Conservation (phyloP, 2,113 vertebrate genomes). For the Plecturocebus donacophilus region DNA sequence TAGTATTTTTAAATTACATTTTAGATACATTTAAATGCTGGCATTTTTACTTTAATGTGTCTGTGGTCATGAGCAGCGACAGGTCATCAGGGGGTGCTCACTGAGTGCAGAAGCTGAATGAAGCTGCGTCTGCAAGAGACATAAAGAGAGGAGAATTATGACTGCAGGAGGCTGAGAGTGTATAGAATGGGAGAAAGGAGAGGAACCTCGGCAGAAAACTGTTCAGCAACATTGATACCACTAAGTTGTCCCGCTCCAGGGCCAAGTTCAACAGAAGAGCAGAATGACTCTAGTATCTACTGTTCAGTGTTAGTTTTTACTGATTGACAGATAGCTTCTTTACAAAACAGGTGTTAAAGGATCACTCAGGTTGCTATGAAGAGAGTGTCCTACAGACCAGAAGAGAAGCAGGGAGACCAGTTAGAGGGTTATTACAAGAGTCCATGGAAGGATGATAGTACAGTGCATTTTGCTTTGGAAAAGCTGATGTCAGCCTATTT, state of each 20-base stretch:
- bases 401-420: neutral
- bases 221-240: neutral
- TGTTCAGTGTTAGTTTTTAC: neutral
- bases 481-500: neutral
- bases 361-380: neutral
- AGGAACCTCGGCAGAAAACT: neutral
- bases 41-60: neutral
- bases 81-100: neutral
- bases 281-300: neutral
- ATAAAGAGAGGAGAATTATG: neutral
- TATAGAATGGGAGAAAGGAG: neutral
- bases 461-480: neutral
- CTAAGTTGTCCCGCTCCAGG: neutral
- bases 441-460: neutral
- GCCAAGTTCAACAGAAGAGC: neutral
- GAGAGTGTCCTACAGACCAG: neutral
- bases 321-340: neutral
- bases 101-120: neutral
- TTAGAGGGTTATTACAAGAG: too few relatives aligned
- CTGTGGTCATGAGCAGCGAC: neutral
- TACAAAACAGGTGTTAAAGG: neutral
- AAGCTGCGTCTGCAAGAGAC: neutral
- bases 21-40: constrained; percentile 29
- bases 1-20: neutral
- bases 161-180: too few relatives aligned